A percentile compares a stretch with the other conserved stretches of the same genome.
phyloP scores from a whole-genome alignment of 2,888 invertebrate species.

The Leucophenga montana region DNA sequence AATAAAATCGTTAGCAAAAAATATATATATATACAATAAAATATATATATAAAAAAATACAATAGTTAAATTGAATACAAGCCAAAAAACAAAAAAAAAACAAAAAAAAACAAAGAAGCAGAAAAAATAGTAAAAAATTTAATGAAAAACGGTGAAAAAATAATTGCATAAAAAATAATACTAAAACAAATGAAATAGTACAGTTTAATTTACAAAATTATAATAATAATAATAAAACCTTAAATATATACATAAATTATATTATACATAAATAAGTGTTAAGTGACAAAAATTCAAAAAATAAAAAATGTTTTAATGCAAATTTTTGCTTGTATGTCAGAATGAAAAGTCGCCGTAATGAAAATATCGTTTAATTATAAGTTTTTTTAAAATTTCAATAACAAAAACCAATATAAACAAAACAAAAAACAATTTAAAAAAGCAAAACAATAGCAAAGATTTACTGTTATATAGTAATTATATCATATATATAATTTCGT shows the following conservation, averaged over 20 bases:
- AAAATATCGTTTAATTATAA: not conserved
- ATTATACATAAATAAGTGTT: conserved; percentile 49
- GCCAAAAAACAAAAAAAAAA: conserved; percentile 42
- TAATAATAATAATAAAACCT: conserved; percentile 30
- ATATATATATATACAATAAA: conserved; percentile 17
- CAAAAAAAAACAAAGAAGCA: conserved; percentile 48
- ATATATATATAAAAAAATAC: conserved; percentile 35
- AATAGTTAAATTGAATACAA: conserved; percentile 47
- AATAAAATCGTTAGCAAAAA: conserved; percentile 18
- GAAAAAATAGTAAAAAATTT: conserved; percentile 41
- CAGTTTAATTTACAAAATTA: conserved; percentile 19
- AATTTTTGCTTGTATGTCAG: conserved; percentile 1
- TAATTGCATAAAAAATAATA: conserved; percentile 45
- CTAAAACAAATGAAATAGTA: conserved; percentile 23
- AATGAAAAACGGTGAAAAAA: conserved; percentile 52
- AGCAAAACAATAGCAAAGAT: conserved; percentile 33
- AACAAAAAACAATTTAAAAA: conserved; percentile 38
- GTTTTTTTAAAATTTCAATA: conserved; percentile 12
- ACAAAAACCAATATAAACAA: conserved; percentile 40
- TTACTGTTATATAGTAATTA: conserved; percentile 57
- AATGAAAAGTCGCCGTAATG: conserved; percentile 26
- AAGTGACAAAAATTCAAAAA: conserved; percentile 30
- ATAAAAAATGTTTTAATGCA: conserved; percentile 13
- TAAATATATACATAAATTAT: conserved; percentile 49
- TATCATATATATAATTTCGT: conserved; percentile 31